Percentiles rank a stretch among this genome's conserved stretches.
These are phyloP conservation scores for Phoenicopterus ruber DNA, from an alignment of 2,113 vertebrate genomes.

Conservation along the genomic window DNA sequence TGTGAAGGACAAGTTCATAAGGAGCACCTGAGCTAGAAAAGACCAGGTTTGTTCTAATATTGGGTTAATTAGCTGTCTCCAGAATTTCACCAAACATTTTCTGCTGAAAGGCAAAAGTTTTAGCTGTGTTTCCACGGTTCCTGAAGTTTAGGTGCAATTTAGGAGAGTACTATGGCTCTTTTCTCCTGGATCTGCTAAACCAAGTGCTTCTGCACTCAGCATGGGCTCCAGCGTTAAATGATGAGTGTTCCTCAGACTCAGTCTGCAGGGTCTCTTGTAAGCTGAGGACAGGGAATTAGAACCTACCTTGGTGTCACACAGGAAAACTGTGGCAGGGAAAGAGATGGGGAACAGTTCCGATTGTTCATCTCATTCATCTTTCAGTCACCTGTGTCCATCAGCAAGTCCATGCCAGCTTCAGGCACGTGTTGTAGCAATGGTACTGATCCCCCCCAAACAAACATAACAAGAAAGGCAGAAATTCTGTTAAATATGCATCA, in stretches of 20 bases:
- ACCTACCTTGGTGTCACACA: not conserved
- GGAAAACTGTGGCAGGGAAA: not conserved
- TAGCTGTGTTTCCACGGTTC: not conserved
- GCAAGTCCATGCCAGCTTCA: not conserved
- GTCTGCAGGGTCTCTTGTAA: not conserved
- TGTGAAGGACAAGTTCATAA: not conserved
- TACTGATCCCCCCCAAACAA: rapidly evolving
- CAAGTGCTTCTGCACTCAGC: not conserved
- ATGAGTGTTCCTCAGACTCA: not conserved
- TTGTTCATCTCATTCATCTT: not conserved
- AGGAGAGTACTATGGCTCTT: not conserved
- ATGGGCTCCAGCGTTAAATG: not conserved
- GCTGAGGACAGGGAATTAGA: not conserved
- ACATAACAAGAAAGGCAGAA: not conserved
- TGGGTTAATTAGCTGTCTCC: not conserved
- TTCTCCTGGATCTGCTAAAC: not conserved
- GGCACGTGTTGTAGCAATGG: not conserved
- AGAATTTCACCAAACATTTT: not conserved
- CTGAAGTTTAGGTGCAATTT: not conserved
- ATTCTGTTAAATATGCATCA: not conserved
- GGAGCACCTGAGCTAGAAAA: not conserved
- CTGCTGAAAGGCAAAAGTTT: not conserved
- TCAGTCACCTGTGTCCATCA: not conserved
- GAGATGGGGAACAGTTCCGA: not conserved
- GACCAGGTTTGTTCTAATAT: not conserved